Evolutionary conservation across 2,797 vertebrate genomes (phyloP).

Genomic region (Mormyrops boulengeri): DNA sequence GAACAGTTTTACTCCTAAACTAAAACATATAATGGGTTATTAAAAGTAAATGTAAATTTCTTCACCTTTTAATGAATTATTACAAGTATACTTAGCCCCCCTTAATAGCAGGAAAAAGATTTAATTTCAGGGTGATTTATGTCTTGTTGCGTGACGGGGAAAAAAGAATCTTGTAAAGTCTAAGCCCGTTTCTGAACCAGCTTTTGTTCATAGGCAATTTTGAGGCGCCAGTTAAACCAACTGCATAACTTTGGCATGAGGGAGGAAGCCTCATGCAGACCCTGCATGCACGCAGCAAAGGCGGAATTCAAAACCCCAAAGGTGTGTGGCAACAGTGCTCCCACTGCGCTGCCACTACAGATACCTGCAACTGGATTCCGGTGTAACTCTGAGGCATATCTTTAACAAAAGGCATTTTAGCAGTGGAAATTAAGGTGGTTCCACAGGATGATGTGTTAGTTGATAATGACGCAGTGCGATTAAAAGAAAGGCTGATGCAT

Average conservation of each 20-base stretch:
- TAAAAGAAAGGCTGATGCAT: neutral
- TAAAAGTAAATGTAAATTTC: neutral
- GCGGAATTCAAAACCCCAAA: neutral
- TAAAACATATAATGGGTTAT: neutral
- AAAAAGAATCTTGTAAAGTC: neutral
- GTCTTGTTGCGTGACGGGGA: neutral
- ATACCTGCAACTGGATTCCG: neutral
- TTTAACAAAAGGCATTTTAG: neutral
- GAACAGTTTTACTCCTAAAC: neutral
- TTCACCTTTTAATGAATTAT: neutral
- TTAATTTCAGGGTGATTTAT: neutral
- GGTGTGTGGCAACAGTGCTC: neutral
- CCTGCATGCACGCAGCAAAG: neutral
- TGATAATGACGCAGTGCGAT: neutral
- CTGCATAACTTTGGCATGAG: neutral
- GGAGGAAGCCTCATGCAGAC: neutral
- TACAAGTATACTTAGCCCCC: neutral
- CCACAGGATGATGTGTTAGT: neutral
- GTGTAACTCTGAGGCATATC: neutral
- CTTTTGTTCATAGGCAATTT: neutral
- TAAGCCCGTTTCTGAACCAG: neutral
- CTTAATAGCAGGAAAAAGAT: neutral
- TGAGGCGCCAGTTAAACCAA: neutral
- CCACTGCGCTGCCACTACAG: neutral
- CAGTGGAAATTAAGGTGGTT: neutral